A percentile compares a stretch with the other conserved stretches of the same genome.
Conservation (phyloP, 2,888 invertebrate genomes). For the Tenthredo mesomela region DNA sequence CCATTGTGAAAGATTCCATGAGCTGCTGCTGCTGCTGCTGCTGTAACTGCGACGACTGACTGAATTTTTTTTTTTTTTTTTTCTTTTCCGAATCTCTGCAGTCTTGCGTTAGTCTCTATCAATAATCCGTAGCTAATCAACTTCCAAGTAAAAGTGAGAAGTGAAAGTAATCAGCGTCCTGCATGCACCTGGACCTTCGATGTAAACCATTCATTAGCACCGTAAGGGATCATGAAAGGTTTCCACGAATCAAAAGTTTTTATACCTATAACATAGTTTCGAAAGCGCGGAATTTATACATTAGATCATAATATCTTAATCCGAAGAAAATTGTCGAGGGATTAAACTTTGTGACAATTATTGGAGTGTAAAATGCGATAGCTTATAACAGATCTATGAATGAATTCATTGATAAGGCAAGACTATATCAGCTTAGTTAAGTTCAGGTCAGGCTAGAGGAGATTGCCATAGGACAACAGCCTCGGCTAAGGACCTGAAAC, state of each 20-base stretch:
- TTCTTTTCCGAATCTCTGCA: not conserved
- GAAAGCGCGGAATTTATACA: too few relatives aligned
- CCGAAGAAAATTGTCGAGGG: too few relatives aligned
- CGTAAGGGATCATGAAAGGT: not conserved
- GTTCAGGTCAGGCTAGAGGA: not conserved
- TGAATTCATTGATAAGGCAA: slow-evolving; percentile 19
- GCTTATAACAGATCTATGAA: not conserved
- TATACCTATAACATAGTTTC: not conserved
- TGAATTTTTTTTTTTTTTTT: not conserved
- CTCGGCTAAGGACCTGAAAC: slow-evolving; percentile 56
- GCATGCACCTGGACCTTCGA: not conserved
- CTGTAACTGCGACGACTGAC: not conserved
- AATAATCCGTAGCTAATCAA: slow-evolving; percentile 18
- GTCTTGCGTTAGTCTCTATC: not conserved
- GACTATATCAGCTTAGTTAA: slow-evolving; percentile 11
- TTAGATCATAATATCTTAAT: too few relatives aligned
- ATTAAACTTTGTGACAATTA: not conserved
- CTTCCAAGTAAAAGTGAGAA: not conserved
- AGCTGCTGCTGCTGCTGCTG: not conserved
- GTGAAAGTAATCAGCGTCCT: slow-evolving; percentile 25
- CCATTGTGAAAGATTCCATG: slow-evolving; percentile 27
- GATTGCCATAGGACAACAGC: slow-evolving; percentile 43
- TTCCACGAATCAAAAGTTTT: not conserved
- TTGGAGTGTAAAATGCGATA: not conserved
- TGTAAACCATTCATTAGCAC: not conserved